Conservation (phyloP, 1,140 invertebrate species). For the Periplaneta americana region DNA sequence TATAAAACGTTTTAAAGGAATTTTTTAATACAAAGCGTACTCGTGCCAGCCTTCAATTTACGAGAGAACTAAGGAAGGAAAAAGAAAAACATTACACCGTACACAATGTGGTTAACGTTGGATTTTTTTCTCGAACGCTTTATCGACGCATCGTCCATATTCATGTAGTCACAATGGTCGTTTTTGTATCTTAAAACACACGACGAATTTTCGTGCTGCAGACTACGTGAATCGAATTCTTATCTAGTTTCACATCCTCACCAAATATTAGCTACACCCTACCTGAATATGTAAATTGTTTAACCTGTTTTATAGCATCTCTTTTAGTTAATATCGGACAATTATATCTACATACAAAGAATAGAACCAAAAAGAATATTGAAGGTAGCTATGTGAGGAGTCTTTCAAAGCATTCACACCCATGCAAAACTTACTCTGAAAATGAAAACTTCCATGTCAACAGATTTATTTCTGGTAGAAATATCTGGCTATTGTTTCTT, state of each 20-base stretch:
- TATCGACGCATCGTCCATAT: background rate
- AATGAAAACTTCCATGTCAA: too few species aligned
- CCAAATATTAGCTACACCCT: background rate
- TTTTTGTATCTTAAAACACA: background rate
- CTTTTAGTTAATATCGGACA: background rate
- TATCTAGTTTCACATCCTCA: too few species aligned
- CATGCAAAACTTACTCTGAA: too few species aligned
- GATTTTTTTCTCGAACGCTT: background rate
- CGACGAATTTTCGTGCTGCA: background rate
- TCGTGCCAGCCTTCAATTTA: background rate
- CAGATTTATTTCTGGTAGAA: too few species aligned
- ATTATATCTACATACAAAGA: background rate
- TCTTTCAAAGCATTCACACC: too few species aligned
- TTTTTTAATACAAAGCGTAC: too few species aligned
- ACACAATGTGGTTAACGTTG: background rate
- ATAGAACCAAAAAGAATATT: too few species aligned
- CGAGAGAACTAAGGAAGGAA: background rate
- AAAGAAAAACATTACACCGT: background rate
- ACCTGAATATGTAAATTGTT: background rate
- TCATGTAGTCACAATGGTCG: background rate
- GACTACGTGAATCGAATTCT: background rate
- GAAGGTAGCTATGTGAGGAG: too few species aligned
- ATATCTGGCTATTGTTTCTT: too few species aligned
- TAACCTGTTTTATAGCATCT: background rate
- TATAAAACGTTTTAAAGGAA: background rate